Evolutionary conservation across 2,888 invertebrate species (phyloP).

Genomic region (Chalcosyrphus nemorum): DNA sequence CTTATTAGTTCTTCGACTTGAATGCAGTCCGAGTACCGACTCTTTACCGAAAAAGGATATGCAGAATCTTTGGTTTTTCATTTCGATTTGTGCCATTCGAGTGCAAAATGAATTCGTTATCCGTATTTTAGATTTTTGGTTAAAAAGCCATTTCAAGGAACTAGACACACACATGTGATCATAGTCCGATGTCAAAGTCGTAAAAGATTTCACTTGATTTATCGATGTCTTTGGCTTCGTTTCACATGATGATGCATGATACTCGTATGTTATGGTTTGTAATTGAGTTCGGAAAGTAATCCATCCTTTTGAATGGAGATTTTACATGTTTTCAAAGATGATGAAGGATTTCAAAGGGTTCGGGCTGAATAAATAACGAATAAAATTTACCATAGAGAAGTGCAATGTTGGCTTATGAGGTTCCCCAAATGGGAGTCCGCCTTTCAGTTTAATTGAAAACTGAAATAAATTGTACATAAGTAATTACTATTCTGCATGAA

Average conservation of each 20-base stretch:
- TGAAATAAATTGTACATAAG: too few species aligned
- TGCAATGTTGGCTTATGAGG: too few species aligned
- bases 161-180: not conserved
- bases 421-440: too few species aligned
- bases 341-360: too few species aligned
- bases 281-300: constrained; percentile 14
- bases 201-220: not conserved
- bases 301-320: not conserved
- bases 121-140: not conserved
- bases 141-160: not conserved
- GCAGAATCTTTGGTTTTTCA: not conserved
- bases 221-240: not conserved
- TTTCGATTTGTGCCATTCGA: not conserved
- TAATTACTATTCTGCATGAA: too few species aligned
- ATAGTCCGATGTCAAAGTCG: not conserved
- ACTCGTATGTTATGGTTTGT: constrained; percentile 22
- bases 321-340: too few species aligned
- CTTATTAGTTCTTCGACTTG: constrained; percentile 7
- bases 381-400: too few species aligned
- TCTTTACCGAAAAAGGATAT: not conserved
- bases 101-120: not conserved
- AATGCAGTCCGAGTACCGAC: not conserved
- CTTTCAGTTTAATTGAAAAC: too few species aligned
- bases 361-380: too few species aligned
- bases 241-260: constrained; percentile 11